A percentile compares a stretch with the other conserved stretches of the same genome.
phyloP scores from a whole-genome alignment of 2,888 invertebrate genomes.

The Drosophila infuscata region DNA sequence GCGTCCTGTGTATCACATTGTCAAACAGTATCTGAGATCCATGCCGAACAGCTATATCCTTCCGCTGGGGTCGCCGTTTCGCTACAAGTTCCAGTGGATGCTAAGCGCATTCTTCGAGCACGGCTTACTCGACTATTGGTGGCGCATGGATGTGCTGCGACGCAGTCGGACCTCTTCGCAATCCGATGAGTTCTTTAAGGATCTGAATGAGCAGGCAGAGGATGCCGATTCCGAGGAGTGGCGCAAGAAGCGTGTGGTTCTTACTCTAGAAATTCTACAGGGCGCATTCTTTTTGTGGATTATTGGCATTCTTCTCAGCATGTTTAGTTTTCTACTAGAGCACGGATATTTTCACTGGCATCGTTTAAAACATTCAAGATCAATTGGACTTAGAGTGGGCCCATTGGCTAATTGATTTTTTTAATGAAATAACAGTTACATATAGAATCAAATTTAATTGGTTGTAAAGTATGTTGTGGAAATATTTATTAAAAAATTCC shows the following conservation, averaged over 20 bases:
- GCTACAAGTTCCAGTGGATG: slow-evolving; percentile 73
- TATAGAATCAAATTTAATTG: background rate
- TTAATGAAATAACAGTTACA: background rate
- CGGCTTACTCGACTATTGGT: slow-evolving; percentile 82
- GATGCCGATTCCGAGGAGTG: slow-evolving; percentile 34
- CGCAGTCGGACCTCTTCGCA: slow-evolving; percentile 46
- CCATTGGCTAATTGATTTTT: background rate
- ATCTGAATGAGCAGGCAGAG: slow-evolving; percentile 39
- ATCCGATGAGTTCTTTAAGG: slow-evolving; percentile 62
- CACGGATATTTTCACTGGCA: slow-evolving; percentile 23
- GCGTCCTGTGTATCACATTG: slow-evolving; percentile 80
- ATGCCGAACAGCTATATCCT: slow-evolving; percentile 75
- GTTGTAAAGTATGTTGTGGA: background rate
- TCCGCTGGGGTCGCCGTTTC: slow-evolving; percentile 74
- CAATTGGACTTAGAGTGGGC: background rate
- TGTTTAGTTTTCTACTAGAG: slow-evolving; percentile 61
- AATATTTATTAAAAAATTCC: background rate
- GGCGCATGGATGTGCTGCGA: slow-evolving; percentile 48
- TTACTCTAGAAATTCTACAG: slow-evolving; percentile 79
- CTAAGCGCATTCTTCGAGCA: slow-evolving; percentile 72
- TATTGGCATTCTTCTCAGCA: slow-evolving; percentile 69
- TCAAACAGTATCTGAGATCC: slow-evolving; percentile 78
- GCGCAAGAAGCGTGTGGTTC: slow-evolving; percentile 63
- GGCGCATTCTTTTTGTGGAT: slow-evolving; percentile 83
- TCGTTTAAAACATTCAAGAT: background rate